Evolutionary conservation across 1,140 invertebrate genomes (phyloP).

Genomic region (Amyelois transitella): DNA sequence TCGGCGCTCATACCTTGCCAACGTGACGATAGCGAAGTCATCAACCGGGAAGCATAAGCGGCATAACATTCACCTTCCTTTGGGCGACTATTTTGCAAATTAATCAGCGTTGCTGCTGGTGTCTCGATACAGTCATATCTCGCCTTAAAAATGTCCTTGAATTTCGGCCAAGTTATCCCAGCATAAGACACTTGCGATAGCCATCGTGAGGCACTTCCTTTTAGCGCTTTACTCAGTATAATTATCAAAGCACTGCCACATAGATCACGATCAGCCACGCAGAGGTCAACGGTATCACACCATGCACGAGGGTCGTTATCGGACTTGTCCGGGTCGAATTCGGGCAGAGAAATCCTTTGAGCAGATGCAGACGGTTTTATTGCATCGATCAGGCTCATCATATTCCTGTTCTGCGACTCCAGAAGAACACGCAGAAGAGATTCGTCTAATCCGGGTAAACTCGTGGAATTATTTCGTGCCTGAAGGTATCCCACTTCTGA

Average conservation of each 20-base stretch:
- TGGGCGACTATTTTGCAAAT: background rate
- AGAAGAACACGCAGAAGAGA: no score
- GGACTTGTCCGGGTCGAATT: no score
- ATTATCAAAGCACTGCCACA: conserved; percentile 12
- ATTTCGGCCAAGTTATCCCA: conserved; percentile 15
- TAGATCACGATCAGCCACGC: no score
- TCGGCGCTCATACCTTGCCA: background rate
- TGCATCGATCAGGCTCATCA: no score
- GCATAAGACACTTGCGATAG: conserved; percentile 13
- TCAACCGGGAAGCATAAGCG: background rate
- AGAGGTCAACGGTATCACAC: no score
- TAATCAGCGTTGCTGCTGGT: background rate
- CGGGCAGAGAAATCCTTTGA: no score
- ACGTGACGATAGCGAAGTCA: background rate
- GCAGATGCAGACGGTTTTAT: no score
- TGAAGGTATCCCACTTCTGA: no score
- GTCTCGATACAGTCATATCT: background rate
- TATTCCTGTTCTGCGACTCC: no score
- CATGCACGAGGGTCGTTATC: no score
- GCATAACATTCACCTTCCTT: background rate
- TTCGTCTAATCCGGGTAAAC: no score
- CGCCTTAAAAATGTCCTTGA: conserved; percentile 7
- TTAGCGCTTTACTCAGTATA: conserved; percentile 16
- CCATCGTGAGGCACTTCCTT: conserved; percentile 17
- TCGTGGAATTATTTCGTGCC: no score